Evolutionary conservation across 2,888 invertebrate genomes (phyloP).

Genomic region (Andricus curvator): DNA sequence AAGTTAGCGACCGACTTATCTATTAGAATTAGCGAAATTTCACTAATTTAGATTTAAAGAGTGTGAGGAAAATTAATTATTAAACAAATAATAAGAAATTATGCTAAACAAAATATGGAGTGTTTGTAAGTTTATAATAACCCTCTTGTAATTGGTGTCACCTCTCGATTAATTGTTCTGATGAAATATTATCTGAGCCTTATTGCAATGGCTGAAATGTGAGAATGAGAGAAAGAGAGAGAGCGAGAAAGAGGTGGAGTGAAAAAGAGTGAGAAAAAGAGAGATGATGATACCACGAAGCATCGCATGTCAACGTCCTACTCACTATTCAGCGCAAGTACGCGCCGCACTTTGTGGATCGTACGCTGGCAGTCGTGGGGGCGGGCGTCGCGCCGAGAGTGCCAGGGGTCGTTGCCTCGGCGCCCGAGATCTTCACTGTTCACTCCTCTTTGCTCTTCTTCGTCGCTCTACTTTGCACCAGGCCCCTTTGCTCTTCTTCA

Average conservation of each 20-base stretch:
- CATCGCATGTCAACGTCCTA: slow-evolving; percentile 74
- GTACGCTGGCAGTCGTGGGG: slow-evolving; percentile 50
- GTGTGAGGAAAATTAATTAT: too few relatives aligned
- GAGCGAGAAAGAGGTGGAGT: background rate
- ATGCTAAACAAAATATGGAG: too few relatives aligned
- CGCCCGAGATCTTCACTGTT: slow-evolving; percentile 61
- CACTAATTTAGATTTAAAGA: too few relatives aligned
- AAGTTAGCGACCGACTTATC: too few relatives aligned
- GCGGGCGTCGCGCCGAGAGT: slow-evolving; percentile 57
- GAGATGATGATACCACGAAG: slow-evolving; percentile 10
- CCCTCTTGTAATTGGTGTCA: background rate
- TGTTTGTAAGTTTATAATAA: background rate
- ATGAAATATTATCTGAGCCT: background rate
- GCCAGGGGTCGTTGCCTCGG: slow-evolving; percentile 71
- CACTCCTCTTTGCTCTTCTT: slow-evolving; percentile 39
- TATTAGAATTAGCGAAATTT: too few relatives aligned
- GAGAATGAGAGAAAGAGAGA: background rate
- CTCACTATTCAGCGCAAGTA: slow-evolving; percentile 75
- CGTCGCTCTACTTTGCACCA: slow-evolving; percentile 17
- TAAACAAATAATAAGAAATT: too few relatives aligned
- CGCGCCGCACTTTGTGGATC: slow-evolving; percentile 60
- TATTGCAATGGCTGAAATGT: background rate
- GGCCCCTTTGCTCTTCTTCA: background rate
- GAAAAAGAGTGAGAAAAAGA: background rate
- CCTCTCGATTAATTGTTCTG: background rate